These are phyloP conservation scores for Nomada flava DNA, from an alignment of 2,888 invertebrate genomes.

Conservation along the genomic window DNA sequence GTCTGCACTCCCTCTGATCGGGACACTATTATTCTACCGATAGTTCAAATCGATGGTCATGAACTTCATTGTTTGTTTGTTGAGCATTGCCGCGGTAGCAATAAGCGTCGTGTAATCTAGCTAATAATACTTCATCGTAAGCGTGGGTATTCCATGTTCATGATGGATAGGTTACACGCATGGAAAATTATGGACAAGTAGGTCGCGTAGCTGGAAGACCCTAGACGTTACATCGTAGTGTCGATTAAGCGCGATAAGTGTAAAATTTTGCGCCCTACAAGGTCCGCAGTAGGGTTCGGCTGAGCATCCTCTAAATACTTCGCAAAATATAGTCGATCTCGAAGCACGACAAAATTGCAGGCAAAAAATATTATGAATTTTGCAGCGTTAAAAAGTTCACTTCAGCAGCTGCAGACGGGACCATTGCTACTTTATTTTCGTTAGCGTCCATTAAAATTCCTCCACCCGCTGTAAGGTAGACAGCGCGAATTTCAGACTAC, in stretches of 20 bases:
- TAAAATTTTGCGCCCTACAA: slow-evolving; percentile 7
- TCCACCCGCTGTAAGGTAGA: too few species aligned
- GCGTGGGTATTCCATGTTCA: too few species aligned
- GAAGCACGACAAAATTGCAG: too few species aligned
- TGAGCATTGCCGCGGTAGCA: too few species aligned
- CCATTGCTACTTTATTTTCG: too few species aligned
- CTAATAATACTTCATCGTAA: background rate
- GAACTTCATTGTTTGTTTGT: too few species aligned
- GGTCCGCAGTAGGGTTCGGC: too few species aligned
- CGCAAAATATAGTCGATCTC: background rate
- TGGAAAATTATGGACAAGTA: background rate
- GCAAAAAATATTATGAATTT: background rate
- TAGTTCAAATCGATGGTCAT: too few species aligned
- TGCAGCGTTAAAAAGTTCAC: background rate
- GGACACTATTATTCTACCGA: background rate
- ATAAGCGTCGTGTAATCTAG: too few species aligned
- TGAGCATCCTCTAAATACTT: background rate
- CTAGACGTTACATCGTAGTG: slow-evolving; percentile 8
- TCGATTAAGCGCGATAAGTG: background rate
- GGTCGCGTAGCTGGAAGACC: background rate
- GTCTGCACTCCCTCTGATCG: background rate
- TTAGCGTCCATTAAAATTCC: too few species aligned
- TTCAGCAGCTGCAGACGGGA: too few species aligned
- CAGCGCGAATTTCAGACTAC: background rate
- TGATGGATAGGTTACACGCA: background rate